Percentiles rank a stretch among this genome's conserved stretches.
These are phyloP conservation scores for Lates japonicus DNA, from an alignment of 2,797 vertebrate species.

Conservation along the genomic window DNA sequence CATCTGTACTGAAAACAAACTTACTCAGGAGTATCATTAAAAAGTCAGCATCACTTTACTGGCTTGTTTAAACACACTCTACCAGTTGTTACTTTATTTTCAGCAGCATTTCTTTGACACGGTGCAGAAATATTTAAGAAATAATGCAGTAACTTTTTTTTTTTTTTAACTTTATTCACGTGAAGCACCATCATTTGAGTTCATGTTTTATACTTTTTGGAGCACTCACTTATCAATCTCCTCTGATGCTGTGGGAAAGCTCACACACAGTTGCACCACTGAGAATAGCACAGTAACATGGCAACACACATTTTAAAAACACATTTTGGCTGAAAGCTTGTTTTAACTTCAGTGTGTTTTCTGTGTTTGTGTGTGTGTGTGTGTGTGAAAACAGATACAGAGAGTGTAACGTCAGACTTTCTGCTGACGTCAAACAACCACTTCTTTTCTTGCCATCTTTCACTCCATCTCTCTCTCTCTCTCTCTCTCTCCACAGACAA, in stretches of 20 bases:
- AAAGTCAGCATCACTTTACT: not conserved
- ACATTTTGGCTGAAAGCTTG: no score
- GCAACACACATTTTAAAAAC: not conserved
- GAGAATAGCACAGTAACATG: no score
- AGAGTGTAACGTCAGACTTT: constrained; percentile 64
- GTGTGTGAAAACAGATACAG: constrained; percentile 72
- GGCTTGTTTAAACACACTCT: not conserved
- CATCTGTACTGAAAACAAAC: not conserved
- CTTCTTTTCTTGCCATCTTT: constrained; percentile 26
- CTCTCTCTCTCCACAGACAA: constrained; percentile 30
- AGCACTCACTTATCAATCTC: not conserved
- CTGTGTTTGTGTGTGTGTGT: constrained; percentile 27
- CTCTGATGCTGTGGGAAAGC: not conserved
- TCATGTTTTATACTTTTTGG: not conserved
- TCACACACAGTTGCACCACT: not conserved
- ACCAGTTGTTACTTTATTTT: not conserved
- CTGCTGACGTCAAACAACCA: constrained; percentile 64
- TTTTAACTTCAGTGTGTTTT: no score
- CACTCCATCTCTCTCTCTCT: not conserved
- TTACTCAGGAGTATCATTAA: not conserved
- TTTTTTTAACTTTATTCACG: not conserved
- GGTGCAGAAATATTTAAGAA: not conserved
- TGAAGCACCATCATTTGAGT: not conserved
- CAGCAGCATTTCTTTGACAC: not conserved
- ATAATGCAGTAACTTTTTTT: no score